phyloP scores from a whole-genome alignment of 2,888 invertebrate species.

The Eremobia ochroleuca region DNA sequence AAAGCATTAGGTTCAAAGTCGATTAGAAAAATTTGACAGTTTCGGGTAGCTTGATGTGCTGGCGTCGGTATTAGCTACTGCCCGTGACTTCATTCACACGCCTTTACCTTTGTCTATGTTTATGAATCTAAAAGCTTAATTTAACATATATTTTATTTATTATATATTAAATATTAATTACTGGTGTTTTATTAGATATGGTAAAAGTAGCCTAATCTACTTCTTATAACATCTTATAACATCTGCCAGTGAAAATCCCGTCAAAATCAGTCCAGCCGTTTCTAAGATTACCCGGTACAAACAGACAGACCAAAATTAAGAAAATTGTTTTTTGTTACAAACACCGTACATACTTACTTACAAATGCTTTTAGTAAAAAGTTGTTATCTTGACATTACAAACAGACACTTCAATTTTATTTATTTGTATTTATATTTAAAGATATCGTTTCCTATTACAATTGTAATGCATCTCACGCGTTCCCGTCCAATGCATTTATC shows the following conservation, averaged over 20 bases:
- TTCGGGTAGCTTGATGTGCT: no score
- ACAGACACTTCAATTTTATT: not conserved
- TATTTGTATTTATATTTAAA: no score
- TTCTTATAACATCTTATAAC: not conserved
- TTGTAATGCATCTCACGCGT: conserved; percentile 1
- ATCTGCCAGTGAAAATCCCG: not conserved
- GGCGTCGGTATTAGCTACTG: no score
- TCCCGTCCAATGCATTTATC: conserved; percentile 34
- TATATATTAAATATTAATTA: no score
- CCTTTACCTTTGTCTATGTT: not conserved
- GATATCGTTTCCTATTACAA: not conserved
- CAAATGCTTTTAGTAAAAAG: no score
- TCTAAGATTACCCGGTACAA: not conserved
- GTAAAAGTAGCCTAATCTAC: not conserved
- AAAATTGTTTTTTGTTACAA: not conserved
- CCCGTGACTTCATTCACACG: not conserved
- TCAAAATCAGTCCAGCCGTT: not conserved
- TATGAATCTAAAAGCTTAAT: no score
- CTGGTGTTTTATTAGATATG: no score
- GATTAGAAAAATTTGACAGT: no score
- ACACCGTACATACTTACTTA: not conserved
- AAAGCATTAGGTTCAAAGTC: no score
- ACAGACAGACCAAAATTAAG: not conserved
- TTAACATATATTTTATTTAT: no score
- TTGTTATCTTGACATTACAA: not conserved